A percentile compares a stretch with the other conserved stretches of the same genome.
Evolutionary conservation across 1,140 invertebrate genomes (phyloP).

Genomic region (Musca vetustissima): DNA sequence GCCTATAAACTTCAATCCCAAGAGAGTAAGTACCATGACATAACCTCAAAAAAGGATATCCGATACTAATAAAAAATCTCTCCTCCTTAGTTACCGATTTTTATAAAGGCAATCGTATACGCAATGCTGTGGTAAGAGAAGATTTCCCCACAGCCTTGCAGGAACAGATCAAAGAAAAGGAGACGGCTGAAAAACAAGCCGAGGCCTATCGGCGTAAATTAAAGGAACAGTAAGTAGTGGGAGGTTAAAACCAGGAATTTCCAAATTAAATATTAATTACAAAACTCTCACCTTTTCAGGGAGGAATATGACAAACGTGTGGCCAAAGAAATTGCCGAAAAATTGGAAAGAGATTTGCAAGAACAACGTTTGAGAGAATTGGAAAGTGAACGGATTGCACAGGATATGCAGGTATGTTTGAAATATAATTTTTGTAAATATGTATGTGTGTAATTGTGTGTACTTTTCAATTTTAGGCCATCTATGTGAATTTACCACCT

Average conservation of each 20-base stretch:
- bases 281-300: conserved; percentile 47
- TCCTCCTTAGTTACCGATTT: conserved; percentile 69
- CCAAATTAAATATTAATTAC: too few species aligned
- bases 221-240: conserved; percentile 47
- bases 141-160: conserved; percentile 82
- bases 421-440: neutral
- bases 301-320: conserved; percentile 72
- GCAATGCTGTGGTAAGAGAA: conserved; percentile 85
- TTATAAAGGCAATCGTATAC: conserved; percentile 81
- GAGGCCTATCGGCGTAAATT: conserved; percentile 60
- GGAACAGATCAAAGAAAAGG: conserved; percentile 78
- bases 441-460: neutral
- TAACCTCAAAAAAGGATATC: neutral
- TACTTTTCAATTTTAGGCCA: conserved; percentile 37
- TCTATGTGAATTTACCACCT: conserved; percentile 53
- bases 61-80: neutral
- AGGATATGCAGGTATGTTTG: conserved; percentile 53
- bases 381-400: conserved; percentile 57
- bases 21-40: conserved; percentile 71
- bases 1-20: conserved; percentile 87
- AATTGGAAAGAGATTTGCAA: conserved; percentile 64
- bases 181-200: conserved; percentile 63
- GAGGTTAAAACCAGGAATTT: too few species aligned
- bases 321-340: conserved; percentile 67
- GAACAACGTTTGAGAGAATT: conserved; percentile 58